Evolutionary conservation across 2,888 invertebrate genomes (phyloP), one percentile per base, ranked within the genome.

Genomic region (Eupithecia subfuscata): DNA sequence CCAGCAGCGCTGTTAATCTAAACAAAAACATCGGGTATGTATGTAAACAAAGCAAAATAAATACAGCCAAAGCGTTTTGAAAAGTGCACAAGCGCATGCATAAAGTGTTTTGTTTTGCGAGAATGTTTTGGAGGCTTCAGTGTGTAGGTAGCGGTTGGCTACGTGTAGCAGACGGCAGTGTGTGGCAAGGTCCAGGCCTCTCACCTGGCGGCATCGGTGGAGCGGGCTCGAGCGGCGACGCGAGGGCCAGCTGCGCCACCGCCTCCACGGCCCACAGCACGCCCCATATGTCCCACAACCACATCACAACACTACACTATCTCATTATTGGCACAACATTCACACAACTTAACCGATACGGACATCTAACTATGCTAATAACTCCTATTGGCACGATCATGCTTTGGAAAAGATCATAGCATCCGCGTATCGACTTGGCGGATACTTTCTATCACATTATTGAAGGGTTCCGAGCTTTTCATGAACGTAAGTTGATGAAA

Each of bases 271-370:
- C 89, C 94, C 92, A 93, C 88, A 94, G 88, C 92, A 92, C 91
- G 84, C 92, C 91, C 94, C 94, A 93, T 93, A 95, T 91, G 92
- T 94, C 93, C 94, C 95, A 92, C 91, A 92, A 90, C 92, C 94
- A 93, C 94, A 94, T 94, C 95, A 95, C 95, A 92, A 88, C 94
- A 94, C 93, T 90, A 86, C 94, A 95, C 95, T 95, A 95, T 94
- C 95, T 95, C 95, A 95, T 95, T 90, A 93, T 95, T 94, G 92
- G 92, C 94, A 95, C 94, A 92, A 92, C 91, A 94, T 93, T 93
- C 91, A 93, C 95, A 90, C 89, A 92, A 93, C 93, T 91, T 93
- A 94, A 92, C 91, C 87, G 88, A 93, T 90, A 91, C 87, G 89
- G 91, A 93, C 88, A 91, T 91, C 92, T 94, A 94, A 93, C 92